Conservation (phyloP, 2,113 vertebrate species). For the Burhinus oedicnemus region DNA sequence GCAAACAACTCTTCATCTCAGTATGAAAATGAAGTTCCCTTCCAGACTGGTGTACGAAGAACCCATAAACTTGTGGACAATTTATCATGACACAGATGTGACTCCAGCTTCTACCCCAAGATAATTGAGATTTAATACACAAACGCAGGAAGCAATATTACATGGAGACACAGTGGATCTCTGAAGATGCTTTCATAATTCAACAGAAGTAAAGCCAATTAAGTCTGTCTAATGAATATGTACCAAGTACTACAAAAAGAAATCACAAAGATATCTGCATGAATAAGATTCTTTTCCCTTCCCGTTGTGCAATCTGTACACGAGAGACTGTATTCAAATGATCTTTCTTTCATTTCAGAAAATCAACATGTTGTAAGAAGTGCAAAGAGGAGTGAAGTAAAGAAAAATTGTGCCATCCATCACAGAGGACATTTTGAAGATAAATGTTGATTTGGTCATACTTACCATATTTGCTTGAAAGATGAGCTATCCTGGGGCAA, state of each 20-base stretch:
- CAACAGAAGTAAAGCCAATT: not conserved
- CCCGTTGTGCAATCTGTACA: not conserved
- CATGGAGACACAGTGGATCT: not conserved
- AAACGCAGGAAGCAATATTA: not conserved
- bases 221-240: not conserved
- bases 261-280: not conserved
- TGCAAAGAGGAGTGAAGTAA: not conserved
- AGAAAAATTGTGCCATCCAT: not conserved
- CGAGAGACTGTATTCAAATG: not conserved
- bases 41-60: not conserved
- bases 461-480: not conserved
- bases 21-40: not conserved
- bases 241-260: not conserved
- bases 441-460: not conserved
- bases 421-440: not conserved
- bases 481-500: constrained; percentile 20
- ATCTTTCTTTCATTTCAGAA: not conserved
- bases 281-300: not conserved
- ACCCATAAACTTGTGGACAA: not conserved
- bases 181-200: not conserved
- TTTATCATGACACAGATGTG: not conserved
- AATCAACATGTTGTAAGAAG: constrained; percentile 4
- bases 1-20: not conserved
- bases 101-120: not conserved
- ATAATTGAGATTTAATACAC: not conserved